Evolutionary conservation across 1,140 invertebrate genomes (phyloP).

Genomic region (Lepidurus packardi): DNA sequence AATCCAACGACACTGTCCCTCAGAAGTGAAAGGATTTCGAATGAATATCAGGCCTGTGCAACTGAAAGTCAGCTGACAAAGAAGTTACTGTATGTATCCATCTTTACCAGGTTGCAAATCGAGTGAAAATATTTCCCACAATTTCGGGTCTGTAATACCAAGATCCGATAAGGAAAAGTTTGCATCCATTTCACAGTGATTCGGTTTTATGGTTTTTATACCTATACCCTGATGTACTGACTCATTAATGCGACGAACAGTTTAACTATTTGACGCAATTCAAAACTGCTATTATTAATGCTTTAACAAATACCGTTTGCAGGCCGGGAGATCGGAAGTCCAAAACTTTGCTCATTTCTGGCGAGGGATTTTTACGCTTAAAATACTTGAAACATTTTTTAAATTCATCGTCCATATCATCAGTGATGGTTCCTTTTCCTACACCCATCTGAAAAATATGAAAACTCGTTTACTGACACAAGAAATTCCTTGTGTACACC

Average conservation of each 20-base stretch:
- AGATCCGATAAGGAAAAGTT: background rate
- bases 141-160: constrained; percentile 40
- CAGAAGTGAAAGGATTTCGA: constrained; percentile 69
- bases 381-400: constrained; percentile 44
- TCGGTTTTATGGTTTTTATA: background rate
- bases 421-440: background rate
- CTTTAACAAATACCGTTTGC: constrained; percentile 24
- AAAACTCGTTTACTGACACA: background rate
- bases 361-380: constrained; percentile 40
- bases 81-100: background rate
- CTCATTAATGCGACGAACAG: background rate
- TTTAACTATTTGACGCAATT: background rate
- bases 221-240: background rate
- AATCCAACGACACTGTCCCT: constrained; percentile 77
- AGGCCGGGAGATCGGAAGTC: constrained; percentile 38
- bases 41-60: constrained; percentile 66
- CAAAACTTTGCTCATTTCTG: constrained; percentile 41
- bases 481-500: too few species aligned
- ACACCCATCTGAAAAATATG: background rate
- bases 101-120: constrained; percentile 40
- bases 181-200: background rate
- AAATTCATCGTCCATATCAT: constrained; percentile 38
- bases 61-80: constrained; percentile 25
- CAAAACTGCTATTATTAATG: background rate
- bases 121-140: constrained; percentile 44